Base-by-base conservation (phyloP, 1,140 invertebrate genomes). In the Drosophila willistoni region DNA sequence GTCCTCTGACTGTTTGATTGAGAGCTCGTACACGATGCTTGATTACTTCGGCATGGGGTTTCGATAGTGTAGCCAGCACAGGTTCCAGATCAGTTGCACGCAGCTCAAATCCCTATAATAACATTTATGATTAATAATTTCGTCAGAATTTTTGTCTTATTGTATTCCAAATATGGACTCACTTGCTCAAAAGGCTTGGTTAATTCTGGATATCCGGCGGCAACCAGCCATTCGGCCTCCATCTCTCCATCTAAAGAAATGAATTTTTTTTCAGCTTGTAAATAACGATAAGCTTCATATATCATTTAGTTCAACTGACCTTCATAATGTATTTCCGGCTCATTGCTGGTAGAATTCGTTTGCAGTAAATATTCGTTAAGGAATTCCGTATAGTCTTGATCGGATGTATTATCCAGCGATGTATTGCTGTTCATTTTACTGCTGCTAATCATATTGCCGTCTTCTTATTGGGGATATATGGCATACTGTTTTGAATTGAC, bases 31-130 rank as follows among this genome's bases (percentile, higher is more conserved):
- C 96, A n/a, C 96, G 93, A 63, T 95, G 93, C 81, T 95, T 94
- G 1, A 97, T 95, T 1, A 96, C 96, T 70, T 96, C 95, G 0
- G 96, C 96, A 91, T 97, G 96, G 17, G 94, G 93, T 61, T 93
- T 90, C 12, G 94, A 93, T 59, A 94, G 89, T 22, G 93, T 73
- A 7, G 83, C 78, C 22, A 92, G 66, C 33, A 92, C 76, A 33
- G 91, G 84, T 39, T 91, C 85, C 22, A 92, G 69, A 55, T 92
- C 85, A 29, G 76, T 78, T 33, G 81, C 76, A 17, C 78, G 73
- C 17, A 92, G 62, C 67, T 92, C 91, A 13, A 90, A 77, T 36
- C 91, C 91, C 91, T 91, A 39, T 0, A 61, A 59, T 2, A 17
- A 51, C 51, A 77, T 10, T 36, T 36, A 3, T 29, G 29, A 29